phyloP scores from a whole-genome alignment of 2,797 vertebrate species.

The Melanogrammus aeglefinus region DNA sequence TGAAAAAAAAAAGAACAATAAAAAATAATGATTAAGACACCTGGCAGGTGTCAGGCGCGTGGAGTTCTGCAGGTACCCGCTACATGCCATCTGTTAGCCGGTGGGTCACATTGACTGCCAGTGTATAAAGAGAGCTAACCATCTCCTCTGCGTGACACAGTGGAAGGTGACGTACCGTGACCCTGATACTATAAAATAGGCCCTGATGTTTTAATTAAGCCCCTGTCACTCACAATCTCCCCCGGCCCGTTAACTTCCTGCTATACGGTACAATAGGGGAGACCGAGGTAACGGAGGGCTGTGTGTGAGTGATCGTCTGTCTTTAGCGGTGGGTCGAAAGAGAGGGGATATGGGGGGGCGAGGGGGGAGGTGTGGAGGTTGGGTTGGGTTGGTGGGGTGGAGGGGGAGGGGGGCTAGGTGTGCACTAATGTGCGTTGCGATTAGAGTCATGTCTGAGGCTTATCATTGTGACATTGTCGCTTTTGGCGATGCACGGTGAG shows the following conservation, averaged over 20 bases:
- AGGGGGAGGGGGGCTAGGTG: slow-evolving; percentile 8
- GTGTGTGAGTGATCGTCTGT: slow-evolving; percentile 29
- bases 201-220: slow-evolving; percentile 63
- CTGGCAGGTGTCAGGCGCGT: slow-evolving; percentile 20
- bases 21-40: slow-evolving; percentile 25
- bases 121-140: slow-evolving; percentile 34
- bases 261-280: not conserved
- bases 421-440: slow-evolving; percentile 18
- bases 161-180: slow-evolving; percentile 32
- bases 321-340: slow-evolving; percentile 38
- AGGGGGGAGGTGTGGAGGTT: slow-evolving; percentile 27
- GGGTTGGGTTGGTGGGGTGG: not conserved
- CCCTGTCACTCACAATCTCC: slow-evolving; percentile 43
- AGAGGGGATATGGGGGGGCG: slow-evolving; percentile 15
- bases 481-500: slow-evolving; percentile 25
- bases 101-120: slow-evolving; percentile 33
- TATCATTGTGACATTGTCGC: slow-evolving; percentile 27
- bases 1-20: slow-evolving; percentile 7
- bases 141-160: slow-evolving; percentile 34
- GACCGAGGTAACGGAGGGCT: not conserved
- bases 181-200: slow-evolving; percentile 27
- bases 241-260: slow-evolving; percentile 4
- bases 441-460: slow-evolving; percentile 25
- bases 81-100: slow-evolving; percentile 41
- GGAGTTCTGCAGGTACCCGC: slow-evolving; percentile 29